Conservation (phyloP, 2,888 invertebrate species). For the Neocrepidodera transversa region DNA sequence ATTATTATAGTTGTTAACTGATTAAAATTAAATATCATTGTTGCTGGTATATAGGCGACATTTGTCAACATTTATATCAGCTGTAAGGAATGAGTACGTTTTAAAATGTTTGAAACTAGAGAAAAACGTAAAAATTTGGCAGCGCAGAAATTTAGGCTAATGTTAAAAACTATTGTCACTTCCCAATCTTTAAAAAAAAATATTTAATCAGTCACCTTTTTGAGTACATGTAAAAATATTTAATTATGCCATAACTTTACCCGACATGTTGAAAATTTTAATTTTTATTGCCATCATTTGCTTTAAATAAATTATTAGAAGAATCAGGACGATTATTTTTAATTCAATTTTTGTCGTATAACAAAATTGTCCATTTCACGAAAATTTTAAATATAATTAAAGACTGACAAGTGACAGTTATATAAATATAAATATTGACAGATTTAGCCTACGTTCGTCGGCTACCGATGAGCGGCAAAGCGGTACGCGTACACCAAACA, state of each 20-base stretch:
- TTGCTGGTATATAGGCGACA: background rate
- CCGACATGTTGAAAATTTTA: no score
- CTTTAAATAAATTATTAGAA: no score
- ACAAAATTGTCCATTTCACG: no score
- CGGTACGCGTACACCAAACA: conserved; percentile 61
- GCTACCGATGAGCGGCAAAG: conserved; percentile 60
- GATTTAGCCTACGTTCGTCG: conserved; percentile 58
- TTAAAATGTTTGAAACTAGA: conserved; percentile 1
- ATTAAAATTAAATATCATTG: no score
- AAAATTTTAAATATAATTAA: no score
- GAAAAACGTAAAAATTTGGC: conserved; percentile 35
- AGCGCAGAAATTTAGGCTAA: conserved; percentile 39
- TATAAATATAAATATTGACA: background rate
- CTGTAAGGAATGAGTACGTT: background rate
- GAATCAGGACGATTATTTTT: no score
- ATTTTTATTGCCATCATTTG: no score
- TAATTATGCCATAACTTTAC: no score
- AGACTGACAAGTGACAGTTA: background rate
- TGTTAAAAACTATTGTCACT: conserved; percentile 10
- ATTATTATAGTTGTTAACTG: no score
- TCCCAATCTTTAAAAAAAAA: background rate
- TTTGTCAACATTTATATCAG: conserved; percentile 12
- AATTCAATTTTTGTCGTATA: no score
- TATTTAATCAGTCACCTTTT: no score
- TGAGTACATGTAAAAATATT: no score